phyloP scores from a whole-genome alignment of 2,113 vertebrate species.

The Lampris megalopsis region DNA sequence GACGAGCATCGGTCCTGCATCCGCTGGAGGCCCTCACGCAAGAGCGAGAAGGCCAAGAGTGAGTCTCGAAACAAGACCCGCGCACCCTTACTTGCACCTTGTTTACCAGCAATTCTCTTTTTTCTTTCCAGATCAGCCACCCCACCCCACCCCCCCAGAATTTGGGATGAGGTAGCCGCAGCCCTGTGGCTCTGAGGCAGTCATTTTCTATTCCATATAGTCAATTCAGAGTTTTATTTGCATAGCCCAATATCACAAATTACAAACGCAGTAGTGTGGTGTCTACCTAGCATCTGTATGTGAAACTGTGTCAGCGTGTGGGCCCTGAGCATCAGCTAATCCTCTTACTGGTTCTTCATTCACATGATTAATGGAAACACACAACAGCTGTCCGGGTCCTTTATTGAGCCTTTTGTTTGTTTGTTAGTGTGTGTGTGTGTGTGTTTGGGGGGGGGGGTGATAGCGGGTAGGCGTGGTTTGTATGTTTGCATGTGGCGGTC shows the following conservation, averaged over 20 bases:
- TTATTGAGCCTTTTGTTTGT: conserved; percentile 27
- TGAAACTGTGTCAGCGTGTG: conserved; percentile 23
- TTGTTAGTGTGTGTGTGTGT: conserved; percentile 13
- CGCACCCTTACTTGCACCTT: background rate
- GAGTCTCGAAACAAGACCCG: too few species aligned
- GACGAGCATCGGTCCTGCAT: conserved; percentile 97
- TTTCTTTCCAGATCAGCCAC: too few species aligned
- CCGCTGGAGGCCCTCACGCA: conserved; percentile 96
- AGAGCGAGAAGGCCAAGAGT: conserved; percentile 99
- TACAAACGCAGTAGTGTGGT: too few species aligned
- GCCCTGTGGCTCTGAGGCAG: conserved; percentile 17
- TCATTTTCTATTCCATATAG: conserved; percentile 35
- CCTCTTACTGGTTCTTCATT: conserved; percentile 65
- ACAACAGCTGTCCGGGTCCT: conserved; percentile 35
- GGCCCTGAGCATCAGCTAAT: conserved; percentile 61
- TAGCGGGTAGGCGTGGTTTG: too few species aligned
- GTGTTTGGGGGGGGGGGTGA: too few species aligned
- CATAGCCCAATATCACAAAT: too few species aligned
- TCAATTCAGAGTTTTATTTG: too few species aligned
- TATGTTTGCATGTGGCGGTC: background rate
- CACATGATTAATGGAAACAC: conserved; percentile 63
- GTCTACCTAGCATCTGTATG: conserved; percentile 28
- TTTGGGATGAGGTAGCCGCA: background rate
- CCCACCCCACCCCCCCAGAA: conserved; percentile 16
- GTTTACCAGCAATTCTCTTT: background rate